Evolutionary conservation across 2,888 invertebrate genomes (phyloP).

Genomic region (Pseudolycoriella hygida): DNA sequence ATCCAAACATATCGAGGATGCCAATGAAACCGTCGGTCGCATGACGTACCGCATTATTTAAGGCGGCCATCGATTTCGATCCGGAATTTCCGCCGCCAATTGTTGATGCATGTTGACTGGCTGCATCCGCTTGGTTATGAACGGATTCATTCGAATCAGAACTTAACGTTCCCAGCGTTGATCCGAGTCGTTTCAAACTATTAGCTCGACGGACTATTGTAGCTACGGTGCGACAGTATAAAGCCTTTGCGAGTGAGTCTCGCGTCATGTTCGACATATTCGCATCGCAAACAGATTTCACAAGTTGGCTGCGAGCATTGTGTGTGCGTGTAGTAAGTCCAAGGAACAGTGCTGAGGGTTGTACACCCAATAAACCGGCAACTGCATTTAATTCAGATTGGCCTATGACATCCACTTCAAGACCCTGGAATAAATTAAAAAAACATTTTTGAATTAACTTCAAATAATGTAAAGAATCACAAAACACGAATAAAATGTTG

Average conservation of each 20-base stretch:
- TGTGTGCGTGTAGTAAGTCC: constrained; percentile 71
- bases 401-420: constrained; percentile 61
- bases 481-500: too few species aligned
- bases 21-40: constrained; percentile 92
- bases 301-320: constrained; percentile 57
- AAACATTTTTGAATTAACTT: neutral
- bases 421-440: constrained; percentile 25
- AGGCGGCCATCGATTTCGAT: constrained; percentile 77
- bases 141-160: constrained; percentile 87
- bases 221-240: constrained; percentile 86
- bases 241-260: constrained; percentile 76
- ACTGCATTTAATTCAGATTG: constrained; percentile 74
- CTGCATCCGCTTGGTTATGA: constrained; percentile 69
- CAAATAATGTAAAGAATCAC: too few species aligned
- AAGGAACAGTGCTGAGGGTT: constrained; percentile 33
- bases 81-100: constrained; percentile 64
- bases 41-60: constrained; percentile 82
- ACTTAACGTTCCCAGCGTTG: constrained; percentile 68
- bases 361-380: constrained; percentile 56
- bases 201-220: constrained; percentile 87
- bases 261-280: constrained; percentile 76
- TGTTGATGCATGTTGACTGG: constrained; percentile 71
- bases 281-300: constrained; percentile 68
- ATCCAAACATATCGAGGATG: constrained; percentile 92
- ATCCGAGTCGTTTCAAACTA: constrained; percentile 71